These are phyloP conservation scores for Euproctis similis DNA, from an alignment of 2,888 invertebrate genomes.

Conservation along the genomic window DNA sequence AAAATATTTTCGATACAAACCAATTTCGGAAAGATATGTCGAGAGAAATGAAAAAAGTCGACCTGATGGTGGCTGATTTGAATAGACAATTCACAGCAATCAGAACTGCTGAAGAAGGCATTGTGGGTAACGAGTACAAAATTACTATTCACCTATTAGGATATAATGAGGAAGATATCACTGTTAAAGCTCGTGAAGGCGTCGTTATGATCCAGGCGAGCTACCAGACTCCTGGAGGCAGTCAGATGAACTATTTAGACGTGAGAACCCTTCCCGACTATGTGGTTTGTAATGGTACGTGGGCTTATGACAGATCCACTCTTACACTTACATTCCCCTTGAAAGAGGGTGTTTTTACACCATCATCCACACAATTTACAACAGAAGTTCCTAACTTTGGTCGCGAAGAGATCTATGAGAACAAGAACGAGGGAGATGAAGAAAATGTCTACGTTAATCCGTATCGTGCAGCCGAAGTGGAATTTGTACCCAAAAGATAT, in stretches of 20 bases:
- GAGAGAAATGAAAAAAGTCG: constrained; percentile 38
- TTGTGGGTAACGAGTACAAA: constrained; percentile 44
- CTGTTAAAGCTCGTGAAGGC: constrained; percentile 52
- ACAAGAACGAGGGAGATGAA: constrained; percentile 7
- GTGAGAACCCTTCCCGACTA: constrained; percentile 38
- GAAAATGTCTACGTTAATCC: constrained; percentile 39
- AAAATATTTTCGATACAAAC: constrained; percentile 42
- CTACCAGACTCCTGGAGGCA: constrained; percentile 22
- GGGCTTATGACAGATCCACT: constrained; percentile 39
- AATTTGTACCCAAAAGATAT: constrained; percentile 51
- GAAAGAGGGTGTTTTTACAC: constrained; percentile 13
- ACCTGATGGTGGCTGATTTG: constrained; percentile 38
- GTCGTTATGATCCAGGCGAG: constrained; percentile 53
- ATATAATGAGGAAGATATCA: constrained; percentile 50
- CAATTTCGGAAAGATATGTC: constrained; percentile 44
- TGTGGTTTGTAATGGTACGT: constrained; percentile 44
- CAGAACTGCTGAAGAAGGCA: constrained; percentile 22
- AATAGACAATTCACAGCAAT: constrained; percentile 34
- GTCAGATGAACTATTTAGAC: constrained; percentile 36
- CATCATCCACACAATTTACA: constrained; percentile 6
- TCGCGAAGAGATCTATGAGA: constrained; percentile 45
- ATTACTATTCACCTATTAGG: constrained; percentile 39
- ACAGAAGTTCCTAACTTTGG: constrained; percentile 8
- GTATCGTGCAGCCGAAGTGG: constrained; percentile 37
- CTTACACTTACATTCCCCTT: constrained; percentile 48